These are phyloP conservation scores for Mystacornis crossleyi DNA, from an alignment of 2,113 vertebrate species.

Conservation along the genomic window DNA sequence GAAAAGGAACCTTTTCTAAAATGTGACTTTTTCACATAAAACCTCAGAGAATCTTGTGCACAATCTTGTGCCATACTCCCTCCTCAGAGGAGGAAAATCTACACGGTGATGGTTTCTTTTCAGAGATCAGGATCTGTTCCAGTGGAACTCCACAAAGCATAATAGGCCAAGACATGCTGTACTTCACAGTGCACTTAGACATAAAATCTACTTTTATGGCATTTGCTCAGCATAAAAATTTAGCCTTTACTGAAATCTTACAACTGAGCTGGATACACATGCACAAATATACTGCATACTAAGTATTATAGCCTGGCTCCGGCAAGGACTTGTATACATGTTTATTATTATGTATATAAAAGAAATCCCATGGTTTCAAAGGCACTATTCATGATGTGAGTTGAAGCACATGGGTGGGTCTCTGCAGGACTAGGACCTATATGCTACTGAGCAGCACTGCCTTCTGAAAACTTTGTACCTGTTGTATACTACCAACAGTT, in stretches of 20 bases:
- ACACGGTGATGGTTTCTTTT: background rate
- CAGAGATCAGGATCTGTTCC: background rate
- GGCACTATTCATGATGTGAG: background rate
- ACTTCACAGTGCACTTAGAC: background rate
- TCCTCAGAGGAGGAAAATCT: background rate
- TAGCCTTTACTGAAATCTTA: background rate
- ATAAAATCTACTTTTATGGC: background rate
- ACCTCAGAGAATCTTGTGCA: background rate
- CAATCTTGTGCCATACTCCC: background rate
- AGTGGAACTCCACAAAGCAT: background rate
- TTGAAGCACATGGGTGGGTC: background rate
- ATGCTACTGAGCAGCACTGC: background rate
- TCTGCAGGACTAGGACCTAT: background rate
- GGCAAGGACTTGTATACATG: background rate
- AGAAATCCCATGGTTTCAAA: background rate
- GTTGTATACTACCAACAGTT: background rate
- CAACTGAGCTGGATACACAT: background rate
- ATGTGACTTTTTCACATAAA: background rate
- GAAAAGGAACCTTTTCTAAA: background rate
- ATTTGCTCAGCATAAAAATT: background rate
- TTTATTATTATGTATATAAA: background rate
- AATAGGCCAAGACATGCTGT: background rate
- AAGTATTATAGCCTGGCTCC: background rate
- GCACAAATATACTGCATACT: background rate
- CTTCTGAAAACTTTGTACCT: background rate